Percentiles rank a stretch among this genome's conserved stretches.
Conservation (phyloP, 1,140 invertebrate genomes). For the Dreissena rostriformis region DNA sequence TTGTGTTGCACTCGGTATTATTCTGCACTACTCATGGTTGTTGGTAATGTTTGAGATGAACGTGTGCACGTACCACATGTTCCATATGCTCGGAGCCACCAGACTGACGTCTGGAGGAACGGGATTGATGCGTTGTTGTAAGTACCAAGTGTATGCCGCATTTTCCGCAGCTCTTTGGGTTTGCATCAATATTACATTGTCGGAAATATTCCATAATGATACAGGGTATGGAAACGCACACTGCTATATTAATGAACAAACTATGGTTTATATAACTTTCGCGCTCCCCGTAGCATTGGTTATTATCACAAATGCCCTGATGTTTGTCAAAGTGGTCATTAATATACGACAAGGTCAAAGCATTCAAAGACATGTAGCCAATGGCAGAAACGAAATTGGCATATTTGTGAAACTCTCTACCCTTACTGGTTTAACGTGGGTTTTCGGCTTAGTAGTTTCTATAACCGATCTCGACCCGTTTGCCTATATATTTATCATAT, state of each 20-base stretch:
- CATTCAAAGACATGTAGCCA: neutral
- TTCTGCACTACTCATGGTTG: slow-evolving; percentile 20
- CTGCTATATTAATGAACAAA: slow-evolving; percentile 32
- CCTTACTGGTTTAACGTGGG: slow-evolving; percentile 35
- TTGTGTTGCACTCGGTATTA: neutral
- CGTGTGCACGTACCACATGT: slow-evolving; percentile 43
- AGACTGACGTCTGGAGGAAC: neutral
- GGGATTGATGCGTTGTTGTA: neutral
- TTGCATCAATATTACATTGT: neutral
- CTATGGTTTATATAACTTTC: slow-evolving; percentile 38
- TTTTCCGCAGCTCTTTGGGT: neutral
- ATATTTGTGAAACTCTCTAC: slow-evolving; percentile 48
- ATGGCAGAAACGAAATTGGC: slow-evolving; percentile 22
- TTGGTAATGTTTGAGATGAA: slow-evolving; percentile 34
- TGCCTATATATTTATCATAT: slow-evolving; percentile 34
- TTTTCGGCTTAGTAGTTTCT: slow-evolving; percentile 35
- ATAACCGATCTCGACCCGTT: neutral
- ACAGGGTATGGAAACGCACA: slow-evolving; percentile 30
- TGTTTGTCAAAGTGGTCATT: slow-evolving; percentile 1
- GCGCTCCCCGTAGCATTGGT: slow-evolving; percentile 16
- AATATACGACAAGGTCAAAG: neutral
- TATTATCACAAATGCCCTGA: slow-evolving; percentile 12
- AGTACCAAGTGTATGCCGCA: slow-evolving; percentile 4
- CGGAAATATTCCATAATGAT: neutral
- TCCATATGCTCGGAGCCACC: slow-evolving; percentile 1